Evolutionary conservation across 2,888 invertebrate genomes (phyloP).

Genomic region (Pammene aurita): DNA sequence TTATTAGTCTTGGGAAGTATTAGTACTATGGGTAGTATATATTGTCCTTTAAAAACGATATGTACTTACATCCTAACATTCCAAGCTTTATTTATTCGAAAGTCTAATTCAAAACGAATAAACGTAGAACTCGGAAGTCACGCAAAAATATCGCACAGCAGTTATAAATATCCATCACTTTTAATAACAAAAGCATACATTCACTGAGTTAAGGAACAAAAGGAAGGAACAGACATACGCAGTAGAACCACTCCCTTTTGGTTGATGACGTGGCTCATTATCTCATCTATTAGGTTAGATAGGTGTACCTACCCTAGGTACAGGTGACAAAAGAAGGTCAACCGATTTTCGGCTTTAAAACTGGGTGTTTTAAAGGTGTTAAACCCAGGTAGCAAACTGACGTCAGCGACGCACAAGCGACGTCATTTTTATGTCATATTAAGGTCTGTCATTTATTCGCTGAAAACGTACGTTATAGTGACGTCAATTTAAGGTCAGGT

Average conservation of each 20-base stretch:
- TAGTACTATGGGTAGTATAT: too few species aligned
- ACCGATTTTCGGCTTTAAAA: neutral
- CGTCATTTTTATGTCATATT: too few species aligned
- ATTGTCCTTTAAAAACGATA: slow-evolving; percentile 51
- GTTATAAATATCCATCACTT: neutral
- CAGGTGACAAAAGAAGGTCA: too few species aligned
- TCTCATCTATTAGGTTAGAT: neutral
- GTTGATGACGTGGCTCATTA: neutral
- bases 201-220: neutral
- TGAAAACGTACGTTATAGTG: too few species aligned
- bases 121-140: neutral
- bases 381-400: too few species aligned
- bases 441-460: too few species aligned
- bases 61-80: slow-evolving; percentile 56
- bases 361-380: neutral
- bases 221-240: neutral
- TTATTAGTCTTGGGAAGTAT: slow-evolving; percentile 49
- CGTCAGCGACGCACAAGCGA: too few species aligned
- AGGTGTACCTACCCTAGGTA: neutral
- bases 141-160: neutral
- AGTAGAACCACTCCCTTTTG: neutral
- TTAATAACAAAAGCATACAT: too few species aligned
- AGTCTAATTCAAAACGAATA: slow-evolving; percentile 12
- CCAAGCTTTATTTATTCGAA: slow-evolving; percentile 47
- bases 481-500: too few species aligned